A percentile compares a stretch with the other conserved stretches of the same genome.
phyloP scores from a whole-genome alignment of 2,797 vertebrate genomes.

The Chaetodon trifasciatus region DNA sequence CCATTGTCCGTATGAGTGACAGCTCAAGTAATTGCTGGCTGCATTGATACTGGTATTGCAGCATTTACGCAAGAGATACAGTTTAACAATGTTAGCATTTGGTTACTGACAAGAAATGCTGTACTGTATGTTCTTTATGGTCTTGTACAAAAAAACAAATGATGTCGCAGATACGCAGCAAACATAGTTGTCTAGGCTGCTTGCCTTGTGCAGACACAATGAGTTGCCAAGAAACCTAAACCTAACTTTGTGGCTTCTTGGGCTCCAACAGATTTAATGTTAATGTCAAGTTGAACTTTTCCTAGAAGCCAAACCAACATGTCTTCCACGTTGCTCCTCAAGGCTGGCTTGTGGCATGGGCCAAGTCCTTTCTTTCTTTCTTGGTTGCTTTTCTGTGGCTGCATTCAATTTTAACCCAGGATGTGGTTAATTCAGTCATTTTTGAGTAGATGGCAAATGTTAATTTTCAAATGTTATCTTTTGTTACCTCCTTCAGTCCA shows the following conservation, averaged over 20 bases:
- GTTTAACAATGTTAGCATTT: neutral
- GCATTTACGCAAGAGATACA: neutral
- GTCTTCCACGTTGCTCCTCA: neutral
- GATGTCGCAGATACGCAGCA: neutral
- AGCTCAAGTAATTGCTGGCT: conserved; percentile 19
- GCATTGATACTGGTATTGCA: conserved; percentile 3
- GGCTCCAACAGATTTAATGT: neutral
- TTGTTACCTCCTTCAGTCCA: neutral
- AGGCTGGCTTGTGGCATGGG: no score
- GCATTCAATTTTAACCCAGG: conserved; percentile 1
- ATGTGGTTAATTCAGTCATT: conserved; percentile 4
- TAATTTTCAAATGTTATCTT: neutral
- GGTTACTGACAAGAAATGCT: conserved; percentile 8
- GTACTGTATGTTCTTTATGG: neutral
- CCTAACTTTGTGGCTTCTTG: neutral
- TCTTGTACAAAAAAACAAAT: neutral
- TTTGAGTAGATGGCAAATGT: conserved; percentile 15
- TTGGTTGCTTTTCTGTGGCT: neutral
- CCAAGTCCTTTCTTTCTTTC: neutral
- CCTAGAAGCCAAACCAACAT: neutral
- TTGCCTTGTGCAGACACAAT: neutral
- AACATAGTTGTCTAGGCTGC: neutral
- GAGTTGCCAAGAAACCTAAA: neutral
- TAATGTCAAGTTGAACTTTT: neutral
- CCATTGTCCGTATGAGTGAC: conserved; percentile 31